Evolutionary conservation across 2,113 vertebrate genomes (phyloP).

Genomic region (Chionomys nivalis): DNA sequence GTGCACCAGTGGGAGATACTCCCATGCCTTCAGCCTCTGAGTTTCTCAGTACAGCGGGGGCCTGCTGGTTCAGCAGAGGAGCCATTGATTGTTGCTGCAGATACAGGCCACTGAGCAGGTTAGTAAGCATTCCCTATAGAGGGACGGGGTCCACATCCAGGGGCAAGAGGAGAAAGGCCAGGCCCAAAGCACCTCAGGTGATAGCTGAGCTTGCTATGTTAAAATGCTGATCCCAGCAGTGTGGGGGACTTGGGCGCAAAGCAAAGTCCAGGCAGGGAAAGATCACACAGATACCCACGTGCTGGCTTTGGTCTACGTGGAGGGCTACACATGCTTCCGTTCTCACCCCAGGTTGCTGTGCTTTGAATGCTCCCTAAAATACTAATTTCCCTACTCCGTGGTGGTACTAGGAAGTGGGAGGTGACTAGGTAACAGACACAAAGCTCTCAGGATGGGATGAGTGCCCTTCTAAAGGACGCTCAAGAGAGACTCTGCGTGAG

Average conservation of each 20-base stretch:
- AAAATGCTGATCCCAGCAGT: neutral
- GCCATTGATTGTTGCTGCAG: neutral
- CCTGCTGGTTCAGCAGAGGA: neutral
- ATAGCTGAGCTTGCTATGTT: neutral
- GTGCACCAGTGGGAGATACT: neutral
- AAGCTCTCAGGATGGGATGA: neutral
- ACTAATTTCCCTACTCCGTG: neutral
- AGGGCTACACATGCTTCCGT: neutral
- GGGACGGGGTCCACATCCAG: neutral
- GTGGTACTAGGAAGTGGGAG: neutral
- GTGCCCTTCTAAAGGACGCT: neutral
- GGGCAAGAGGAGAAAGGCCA: neutral
- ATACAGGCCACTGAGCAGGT: neutral
- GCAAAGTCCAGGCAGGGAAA: neutral
- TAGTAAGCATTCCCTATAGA: neutral
- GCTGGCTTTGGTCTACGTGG: neutral
- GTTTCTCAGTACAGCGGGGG: neutral
- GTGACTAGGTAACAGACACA: neutral
- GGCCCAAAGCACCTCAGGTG: neutral
- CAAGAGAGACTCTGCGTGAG: neutral
- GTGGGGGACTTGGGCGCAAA: neutral
- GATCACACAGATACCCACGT: neutral
- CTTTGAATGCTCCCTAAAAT: neutral
- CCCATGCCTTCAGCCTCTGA: neutral
- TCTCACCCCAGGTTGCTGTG: neutral